Evolutionary conservation across 2,888 invertebrate genomes (phyloP).

Genomic region (Drosophila heteroneura): DNA sequence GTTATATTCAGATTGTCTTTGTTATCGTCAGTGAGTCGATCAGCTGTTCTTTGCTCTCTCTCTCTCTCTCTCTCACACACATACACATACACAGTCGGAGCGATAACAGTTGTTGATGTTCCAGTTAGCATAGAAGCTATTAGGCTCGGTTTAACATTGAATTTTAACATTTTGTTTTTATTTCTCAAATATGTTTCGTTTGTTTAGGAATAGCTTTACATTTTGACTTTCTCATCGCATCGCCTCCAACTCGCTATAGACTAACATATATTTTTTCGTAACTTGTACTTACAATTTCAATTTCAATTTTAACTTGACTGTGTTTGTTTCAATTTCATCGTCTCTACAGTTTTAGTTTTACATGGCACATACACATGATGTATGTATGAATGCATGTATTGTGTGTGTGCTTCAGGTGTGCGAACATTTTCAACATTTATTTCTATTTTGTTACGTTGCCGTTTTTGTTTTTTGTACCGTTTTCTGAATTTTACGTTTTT

Average conservation of each 20-base stretch:
- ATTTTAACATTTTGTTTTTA: slow-evolving; percentile 63
- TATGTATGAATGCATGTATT: slow-evolving; percentile 28
- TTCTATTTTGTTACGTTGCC: slow-evolving; percentile 56
- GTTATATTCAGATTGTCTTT: slow-evolving; percentile 36
- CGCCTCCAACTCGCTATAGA: slow-evolving; percentile 18
- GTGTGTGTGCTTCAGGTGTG: slow-evolving; percentile 52
- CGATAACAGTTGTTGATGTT: slow-evolving; percentile 5
- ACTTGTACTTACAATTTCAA: slow-evolving; percentile 55
- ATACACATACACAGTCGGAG: neutral
- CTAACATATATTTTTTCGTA: slow-evolving; percentile 26
- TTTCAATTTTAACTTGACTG: slow-evolving; percentile 50
- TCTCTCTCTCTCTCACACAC: neutral
- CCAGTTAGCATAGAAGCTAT: slow-evolving; percentile 8
- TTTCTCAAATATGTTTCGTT: slow-evolving; percentile 51
- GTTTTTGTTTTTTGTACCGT: slow-evolving; percentile 56
- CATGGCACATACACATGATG: slow-evolving; percentile 16
- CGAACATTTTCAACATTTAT: slow-evolving; percentile 55
- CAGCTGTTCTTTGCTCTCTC: slow-evolving; percentile 42
- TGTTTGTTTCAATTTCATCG: slow-evolving; percentile 22
- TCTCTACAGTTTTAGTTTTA: slow-evolving; percentile 24
- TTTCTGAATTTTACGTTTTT: slow-evolving; percentile 37
- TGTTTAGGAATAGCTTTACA: slow-evolving; percentile 65
- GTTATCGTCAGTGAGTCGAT: slow-evolving; percentile 20
- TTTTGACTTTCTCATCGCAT: slow-evolving; percentile 40
- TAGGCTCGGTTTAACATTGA: slow-evolving; percentile 39